A percentile compares a stretch with the other conserved stretches of the same genome.
These are phyloP conservation scores for Achroia grisella DNA, from an alignment of 1,140 invertebrate genomes.

Conservation along the genomic window DNA sequence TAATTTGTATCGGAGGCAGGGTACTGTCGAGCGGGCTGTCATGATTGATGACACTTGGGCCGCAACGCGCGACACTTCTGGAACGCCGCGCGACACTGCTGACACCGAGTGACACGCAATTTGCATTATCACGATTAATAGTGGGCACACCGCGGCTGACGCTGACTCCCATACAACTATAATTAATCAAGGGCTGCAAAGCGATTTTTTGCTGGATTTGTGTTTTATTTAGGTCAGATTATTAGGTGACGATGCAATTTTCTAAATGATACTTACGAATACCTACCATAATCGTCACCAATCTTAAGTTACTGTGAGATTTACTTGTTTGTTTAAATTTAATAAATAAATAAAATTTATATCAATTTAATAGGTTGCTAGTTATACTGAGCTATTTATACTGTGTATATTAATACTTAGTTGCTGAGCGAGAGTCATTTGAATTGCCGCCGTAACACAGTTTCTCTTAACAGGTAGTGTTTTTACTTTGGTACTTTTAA, in stretches of 20 bases:
- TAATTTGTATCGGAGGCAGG: slow-evolving; percentile 19
- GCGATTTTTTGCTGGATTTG: slow-evolving; percentile 12
- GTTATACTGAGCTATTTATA: too few relatives aligned
- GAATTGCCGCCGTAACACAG: too few relatives aligned
- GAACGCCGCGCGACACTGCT: slow-evolving; percentile 7
- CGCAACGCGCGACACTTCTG: slow-evolving; percentile 10
- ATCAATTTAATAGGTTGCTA: too few relatives aligned
- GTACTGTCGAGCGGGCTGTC: slow-evolving; percentile 5
- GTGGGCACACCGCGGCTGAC: slow-evolving; percentile 10
- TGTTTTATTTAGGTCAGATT: not conserved
- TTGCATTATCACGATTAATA: slow-evolving; percentile 33
- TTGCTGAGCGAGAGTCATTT: too few relatives aligned
- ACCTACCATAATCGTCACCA: too few relatives aligned
- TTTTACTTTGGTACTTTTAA: too few relatives aligned
- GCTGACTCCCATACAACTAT: slow-evolving; percentile 2
- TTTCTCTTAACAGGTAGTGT: too few relatives aligned
- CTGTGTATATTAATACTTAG: too few relatives aligned
- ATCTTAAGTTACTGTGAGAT: too few relatives aligned
- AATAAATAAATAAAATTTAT: too few relatives aligned
- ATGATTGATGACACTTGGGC: slow-evolving; percentile 33
- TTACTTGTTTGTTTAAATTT: too few relatives aligned
- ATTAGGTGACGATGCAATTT: not conserved
- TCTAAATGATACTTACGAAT: too few relatives aligned
- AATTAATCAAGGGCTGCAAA: slow-evolving; percentile 22
- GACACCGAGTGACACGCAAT: slow-evolving; percentile 21